phyloP scores from a whole-genome alignment of 2,888 invertebrate species.

The Agrenia bidenticulata region DNA sequence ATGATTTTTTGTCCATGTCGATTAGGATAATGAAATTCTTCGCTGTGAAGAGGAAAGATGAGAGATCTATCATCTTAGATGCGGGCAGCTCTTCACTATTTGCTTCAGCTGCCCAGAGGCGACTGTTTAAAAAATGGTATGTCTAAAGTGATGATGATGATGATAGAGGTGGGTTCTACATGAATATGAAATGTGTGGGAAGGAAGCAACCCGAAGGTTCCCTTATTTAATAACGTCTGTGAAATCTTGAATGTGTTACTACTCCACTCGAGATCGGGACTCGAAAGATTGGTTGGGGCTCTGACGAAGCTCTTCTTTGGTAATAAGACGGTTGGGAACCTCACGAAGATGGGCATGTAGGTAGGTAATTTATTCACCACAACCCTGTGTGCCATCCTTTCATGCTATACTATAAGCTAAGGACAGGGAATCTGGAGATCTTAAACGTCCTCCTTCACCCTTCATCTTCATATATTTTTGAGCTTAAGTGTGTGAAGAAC shows the following conservation, averaged over 20 bases:
- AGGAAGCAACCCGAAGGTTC: constrained; percentile 17
- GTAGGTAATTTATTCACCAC: constrained; percentile 20
- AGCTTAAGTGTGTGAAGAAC: too few species aligned
- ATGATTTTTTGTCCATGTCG: constrained; percentile 18
- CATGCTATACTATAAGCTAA: constrained; percentile 2
- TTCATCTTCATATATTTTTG: too few species aligned
- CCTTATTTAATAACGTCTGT: constrained; percentile 16
- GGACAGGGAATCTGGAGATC: too few species aligned
- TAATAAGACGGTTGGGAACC: constrained; percentile 5
- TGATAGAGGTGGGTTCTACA: constrained; percentile 13
- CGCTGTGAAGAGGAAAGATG: constrained; percentile 17
- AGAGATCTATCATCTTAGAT: constrained; percentile 17
- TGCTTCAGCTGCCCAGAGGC: constrained; percentile 18
- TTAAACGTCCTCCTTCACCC: too few species aligned
- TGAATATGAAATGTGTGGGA: constrained; percentile 22
- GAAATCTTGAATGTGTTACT: constrained; percentile 1
- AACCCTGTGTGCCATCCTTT: constrained; percentile 5
- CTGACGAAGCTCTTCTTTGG: constrained; percentile 14
- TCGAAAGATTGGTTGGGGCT: constrained; percentile 5
- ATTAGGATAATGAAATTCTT: constrained; percentile 25
- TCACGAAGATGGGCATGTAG: constrained; percentile 23
- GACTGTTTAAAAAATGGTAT: constrained; percentile 23
- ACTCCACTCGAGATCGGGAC: not conserved
- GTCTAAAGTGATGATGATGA: constrained; percentile 24
- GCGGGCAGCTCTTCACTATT: not conserved